Evolutionary conservation across 2,888 invertebrate genomes (phyloP).

Genomic region (Agonopterix alstromeriana): DNA sequence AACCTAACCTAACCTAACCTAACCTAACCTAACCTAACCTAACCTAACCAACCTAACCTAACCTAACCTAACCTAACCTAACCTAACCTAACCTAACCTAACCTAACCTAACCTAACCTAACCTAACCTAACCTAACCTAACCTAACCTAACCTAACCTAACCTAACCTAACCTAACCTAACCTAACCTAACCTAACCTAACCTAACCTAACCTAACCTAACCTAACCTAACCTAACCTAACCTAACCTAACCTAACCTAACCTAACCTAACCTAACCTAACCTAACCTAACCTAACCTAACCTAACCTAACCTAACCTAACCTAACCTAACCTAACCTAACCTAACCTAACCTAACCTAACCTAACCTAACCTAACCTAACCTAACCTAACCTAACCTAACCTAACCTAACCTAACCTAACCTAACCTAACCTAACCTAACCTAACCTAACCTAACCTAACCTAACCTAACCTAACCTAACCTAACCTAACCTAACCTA

Average conservation of each 20-base stretch:
- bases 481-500: slow-evolving; percentile 16
- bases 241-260: slow-evolving; percentile 8
- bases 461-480: slow-evolving; percentile 17
- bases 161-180: slow-evolving; percentile 11
- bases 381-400: slow-evolving; percentile 18
- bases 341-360: slow-evolving; percentile 17
- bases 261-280: slow-evolving; percentile 4
- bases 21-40: slow-evolving; percentile 8
- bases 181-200: slow-evolving; percentile 8
- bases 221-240: slow-evolving; percentile 8
- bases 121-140: slow-evolving; percentile 10
- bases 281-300: slow-evolving; percentile 10
- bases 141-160: slow-evolving; percentile 10
- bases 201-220: slow-evolving; percentile 11
- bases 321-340: slow-evolving; percentile 14
- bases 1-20: slow-evolving; percentile 13
- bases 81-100: slow-evolving; percentile 7
- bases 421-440: slow-evolving; percentile 13
- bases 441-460: slow-evolving; percentile 17
- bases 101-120: slow-evolving; percentile 11
- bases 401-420: slow-evolving; percentile 18
- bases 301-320: slow-evolving; percentile 12
- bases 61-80: slow-evolving; percentile 9
- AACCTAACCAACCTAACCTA: slow-evolving; percentile 11
- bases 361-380: slow-evolving; percentile 16